Base-by-base conservation (phyloP, 2,113 vertebrate genomes). In the Corythornis cristatus region DNA sequence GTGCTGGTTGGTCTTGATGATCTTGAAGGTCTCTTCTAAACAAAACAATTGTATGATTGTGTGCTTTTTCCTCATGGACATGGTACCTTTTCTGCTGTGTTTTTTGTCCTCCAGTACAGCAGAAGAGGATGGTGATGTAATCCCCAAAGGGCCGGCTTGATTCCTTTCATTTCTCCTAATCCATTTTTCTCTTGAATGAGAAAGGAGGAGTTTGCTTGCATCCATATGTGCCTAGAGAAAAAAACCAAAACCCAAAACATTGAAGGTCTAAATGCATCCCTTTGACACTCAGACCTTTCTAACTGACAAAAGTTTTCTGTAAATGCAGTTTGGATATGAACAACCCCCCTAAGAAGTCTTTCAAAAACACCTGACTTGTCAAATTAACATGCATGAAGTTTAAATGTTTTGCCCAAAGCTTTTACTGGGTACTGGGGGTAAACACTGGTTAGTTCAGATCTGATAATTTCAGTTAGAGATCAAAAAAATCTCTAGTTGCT, bases 21-120 rank as follows among this genome's bases (percentile, higher is more conserved):
- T 56, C 53, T 31, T 56, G 26, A 56, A 56, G 53, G 53, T 31
- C 53, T 56, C 12, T 31, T 56, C 53, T 13, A 18, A 31, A 16
- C 53, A 31, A 18, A 56, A 17, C 28, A 31, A 18, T 56, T 56
- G 29, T 31, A 26, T 53, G 28, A 17, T 56, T 31, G 28, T 31
- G 15, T 56, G 53, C 53, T 18, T 57, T 35, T 42, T 46, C 33
- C 22, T 14, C 1, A 0, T 8, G 19, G 21, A 29, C 26, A 14
- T 0, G 0, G 15, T n/a, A 50, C 12, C 42, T 23, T 43, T 48
- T 28, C 31, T 56, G 19, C 42, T 56, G 68, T 19, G 4, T 21
- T 43, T 22, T 51, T 75, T 40, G 9, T 5, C 21, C 21, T n/a
- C 35, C 26, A 16, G 42, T 64, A 48, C 18, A 68, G 23, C 40